phyloP scores from a whole-genome alignment of 2,888 invertebrate species.

The Tetramorium bicarinatum region DNA sequence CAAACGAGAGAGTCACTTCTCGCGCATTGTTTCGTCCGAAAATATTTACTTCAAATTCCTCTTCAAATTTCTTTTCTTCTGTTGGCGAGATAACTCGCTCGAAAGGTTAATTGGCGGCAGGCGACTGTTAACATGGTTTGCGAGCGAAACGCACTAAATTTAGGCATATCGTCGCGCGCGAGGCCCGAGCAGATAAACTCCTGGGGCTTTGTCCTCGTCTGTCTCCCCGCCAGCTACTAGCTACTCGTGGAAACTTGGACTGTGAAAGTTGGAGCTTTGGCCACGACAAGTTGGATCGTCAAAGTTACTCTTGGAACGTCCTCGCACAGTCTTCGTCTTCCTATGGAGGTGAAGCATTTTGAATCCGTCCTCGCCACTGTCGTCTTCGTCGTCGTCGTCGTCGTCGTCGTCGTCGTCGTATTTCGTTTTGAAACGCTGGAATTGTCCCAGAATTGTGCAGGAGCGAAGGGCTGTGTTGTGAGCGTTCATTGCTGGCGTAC shows the following conservation, averaged over 20 bases:
- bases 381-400: slow-evolving; percentile 44
- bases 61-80: not conserved
- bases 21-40: not conserved
- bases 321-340: slow-evolving; percentile 58
- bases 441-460: slow-evolving; percentile 60
- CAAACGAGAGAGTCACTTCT: not conserved
- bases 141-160: slow-evolving; percentile 53
- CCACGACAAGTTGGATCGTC: slow-evolving; percentile 72
- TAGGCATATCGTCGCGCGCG: slow-evolving; percentile 36
- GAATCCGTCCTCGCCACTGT: slow-evolving; percentile 54
- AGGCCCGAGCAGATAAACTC: slow-evolving; percentile 18
- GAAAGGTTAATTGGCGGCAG: slow-evolving; percentile 41
- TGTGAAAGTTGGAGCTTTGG: slow-evolving; percentile 69
- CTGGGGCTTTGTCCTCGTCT: slow-evolving; percentile 16
- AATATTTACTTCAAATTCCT: not conserved
- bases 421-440: slow-evolving; percentile 54
- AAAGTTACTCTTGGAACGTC: slow-evolving; percentile 62
- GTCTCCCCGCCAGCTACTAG: slow-evolving; percentile 36
- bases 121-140: slow-evolving; percentile 58
- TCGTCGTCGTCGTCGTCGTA: slow-evolving; percentile 36
- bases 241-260: slow-evolving; percentile 66
- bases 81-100: not conserved
- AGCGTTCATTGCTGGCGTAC: slow-evolving; percentile 51
- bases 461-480: slow-evolving; percentile 47
- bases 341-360: slow-evolving; percentile 56